Conservation (phyloP, 1,140 invertebrate species). For the Orius insidiosus region DNA sequence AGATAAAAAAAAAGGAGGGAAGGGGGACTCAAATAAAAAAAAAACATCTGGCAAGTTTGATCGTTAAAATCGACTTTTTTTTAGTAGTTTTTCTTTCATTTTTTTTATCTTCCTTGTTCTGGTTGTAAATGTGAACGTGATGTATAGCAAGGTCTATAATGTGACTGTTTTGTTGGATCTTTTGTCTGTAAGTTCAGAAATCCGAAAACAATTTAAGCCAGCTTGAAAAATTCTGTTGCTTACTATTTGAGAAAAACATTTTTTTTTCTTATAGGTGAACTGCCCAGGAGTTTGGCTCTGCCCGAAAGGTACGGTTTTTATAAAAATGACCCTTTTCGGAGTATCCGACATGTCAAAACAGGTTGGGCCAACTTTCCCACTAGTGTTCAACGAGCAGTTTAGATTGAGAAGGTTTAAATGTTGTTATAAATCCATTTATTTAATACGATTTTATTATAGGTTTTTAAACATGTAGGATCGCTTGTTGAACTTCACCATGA, state of each 20-base stretch:
- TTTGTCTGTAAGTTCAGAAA: not conserved
- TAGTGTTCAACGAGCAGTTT: slow-evolving; percentile 43
- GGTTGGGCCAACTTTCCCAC: slow-evolving; percentile 40
- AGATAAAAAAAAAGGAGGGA: too few species aligned
- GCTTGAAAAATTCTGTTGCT: not conserved
- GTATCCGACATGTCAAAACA: slow-evolving; percentile 37
- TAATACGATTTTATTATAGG: slow-evolving; percentile 2
- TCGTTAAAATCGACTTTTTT: too few species aligned
- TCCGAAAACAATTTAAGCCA: too few species aligned
- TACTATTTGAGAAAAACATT: too few species aligned
- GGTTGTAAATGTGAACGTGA: not conserved
- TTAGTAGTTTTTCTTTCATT: too few species aligned
- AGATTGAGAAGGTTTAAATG: slow-evolving; percentile 40
- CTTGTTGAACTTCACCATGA: slow-evolving; percentile 19
- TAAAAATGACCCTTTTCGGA: slow-evolving; percentile 39
- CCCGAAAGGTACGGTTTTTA: slow-evolving; percentile 44
- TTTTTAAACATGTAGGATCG: slow-evolving; percentile 6
- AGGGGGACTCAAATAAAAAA: too few species aligned
- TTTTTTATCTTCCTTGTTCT: too few species aligned
- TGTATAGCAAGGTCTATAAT: slow-evolving; percentile 1
- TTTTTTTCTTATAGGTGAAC: slow-evolving; percentile 41
- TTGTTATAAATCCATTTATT: too few species aligned
- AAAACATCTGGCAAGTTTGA: too few species aligned
- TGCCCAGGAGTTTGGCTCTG: slow-evolving; percentile 59
- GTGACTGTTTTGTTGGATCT: slow-evolving; percentile 1